Percentiles rank a stretch among this genome's conserved stretches.
These are phyloP conservation scores for Electrophaes corylata DNA, from an alignment of 2,888 invertebrate species.

Conservation along the genomic window DNA sequence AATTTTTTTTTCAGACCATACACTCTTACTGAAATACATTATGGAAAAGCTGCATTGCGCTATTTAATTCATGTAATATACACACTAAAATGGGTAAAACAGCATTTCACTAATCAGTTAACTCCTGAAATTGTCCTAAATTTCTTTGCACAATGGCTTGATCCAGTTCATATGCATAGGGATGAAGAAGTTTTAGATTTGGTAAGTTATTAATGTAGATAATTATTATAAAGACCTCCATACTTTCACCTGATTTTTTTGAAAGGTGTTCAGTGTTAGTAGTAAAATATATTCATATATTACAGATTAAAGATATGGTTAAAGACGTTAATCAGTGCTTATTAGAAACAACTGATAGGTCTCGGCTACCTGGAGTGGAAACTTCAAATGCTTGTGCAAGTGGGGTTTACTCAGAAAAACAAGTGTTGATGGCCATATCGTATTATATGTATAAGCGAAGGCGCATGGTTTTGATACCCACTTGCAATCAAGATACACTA, in stretches of 20 bases:
- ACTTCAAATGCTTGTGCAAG: conserved; percentile 13
- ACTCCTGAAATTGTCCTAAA: conserved; percentile 58
- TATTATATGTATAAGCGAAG: conserved; percentile 53
- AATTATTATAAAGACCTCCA: no score
- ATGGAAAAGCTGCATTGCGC: conserved; percentile 58
- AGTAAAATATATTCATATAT: not conserved
- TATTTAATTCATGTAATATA: conserved; percentile 60
- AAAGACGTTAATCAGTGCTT: conserved; percentile 18
- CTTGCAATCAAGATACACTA: conserved; percentile 54
- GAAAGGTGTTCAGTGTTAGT: no score
- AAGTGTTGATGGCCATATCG: conserved; percentile 54
- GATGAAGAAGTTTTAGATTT: conserved; percentile 50
- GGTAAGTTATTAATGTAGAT: conserved; percentile 49
- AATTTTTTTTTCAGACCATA: conserved; percentile 49
- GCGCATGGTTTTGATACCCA: conserved; percentile 45
- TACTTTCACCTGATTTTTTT: no score
- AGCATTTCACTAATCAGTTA: conserved; percentile 43
- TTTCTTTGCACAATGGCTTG: conserved; percentile 68
- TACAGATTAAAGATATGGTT: conserved; percentile 23
- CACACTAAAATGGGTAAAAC: conserved; percentile 60
- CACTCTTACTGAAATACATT: conserved; percentile 64
- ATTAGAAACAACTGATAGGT: not conserved
- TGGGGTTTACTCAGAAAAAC: conserved; percentile 36
- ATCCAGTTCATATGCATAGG: conserved; percentile 52
- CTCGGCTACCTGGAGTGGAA: conserved; percentile 6